A percentile compares a stretch with the other conserved stretches of the same genome.
Evolutionary conservation across 2,113 vertebrate genomes (phyloP).

Genomic region (Megaceryle torquata): DNA sequence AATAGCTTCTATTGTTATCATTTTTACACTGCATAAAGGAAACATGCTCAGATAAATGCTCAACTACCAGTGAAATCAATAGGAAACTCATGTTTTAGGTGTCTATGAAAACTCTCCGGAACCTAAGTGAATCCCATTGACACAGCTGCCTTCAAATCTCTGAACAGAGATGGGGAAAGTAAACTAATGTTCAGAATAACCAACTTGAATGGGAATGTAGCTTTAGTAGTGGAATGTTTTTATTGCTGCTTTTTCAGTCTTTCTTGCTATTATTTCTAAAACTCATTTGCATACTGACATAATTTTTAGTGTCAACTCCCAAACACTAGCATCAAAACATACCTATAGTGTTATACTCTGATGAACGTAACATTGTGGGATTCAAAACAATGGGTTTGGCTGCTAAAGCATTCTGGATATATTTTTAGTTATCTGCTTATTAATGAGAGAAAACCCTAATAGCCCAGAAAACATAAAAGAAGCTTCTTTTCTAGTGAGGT

Average conservation of each 20-base stretch:
- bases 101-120: neutral
- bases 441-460: neutral
- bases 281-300: neutral
- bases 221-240: neutral
- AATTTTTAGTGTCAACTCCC: neutral
- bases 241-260: neutral
- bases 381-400: neutral
- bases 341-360: neutral
- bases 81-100: neutral
- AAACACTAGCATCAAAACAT: neutral
- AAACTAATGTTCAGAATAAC: neutral
- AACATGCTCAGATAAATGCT: neutral
- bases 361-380: neutral
- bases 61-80: neutral
- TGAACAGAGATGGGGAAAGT: neutral
- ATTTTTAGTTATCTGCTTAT: neutral
- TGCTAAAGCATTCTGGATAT: neutral
- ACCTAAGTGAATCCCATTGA: neutral
- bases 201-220: neutral
- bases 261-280: neutral
- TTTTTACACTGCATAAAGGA: neutral
- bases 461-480: neutral
- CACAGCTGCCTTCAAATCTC: neutral
- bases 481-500: neutral
- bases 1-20: fast-evolving